Evolutionary conservation across 2,888 invertebrate genomes (phyloP).

Genomic region (Brenthis ino): DNA sequence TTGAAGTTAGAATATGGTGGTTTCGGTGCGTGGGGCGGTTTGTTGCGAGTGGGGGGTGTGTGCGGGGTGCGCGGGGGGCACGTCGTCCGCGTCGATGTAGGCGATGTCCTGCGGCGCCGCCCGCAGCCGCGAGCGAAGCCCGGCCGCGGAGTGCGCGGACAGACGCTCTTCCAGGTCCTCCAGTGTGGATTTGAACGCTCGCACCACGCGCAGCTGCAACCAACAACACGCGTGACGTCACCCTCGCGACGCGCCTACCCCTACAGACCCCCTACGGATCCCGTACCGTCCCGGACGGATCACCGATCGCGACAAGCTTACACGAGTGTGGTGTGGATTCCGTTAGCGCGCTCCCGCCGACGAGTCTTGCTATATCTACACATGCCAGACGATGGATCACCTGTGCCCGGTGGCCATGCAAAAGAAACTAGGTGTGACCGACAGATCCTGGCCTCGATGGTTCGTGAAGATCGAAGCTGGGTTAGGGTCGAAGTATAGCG

Average conservation of each 20-base stretch:
- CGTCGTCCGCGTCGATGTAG: slow-evolving; percentile 89
- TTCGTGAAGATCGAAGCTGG: slow-evolving; percentile 43
- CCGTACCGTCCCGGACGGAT: slow-evolving; percentile 25
- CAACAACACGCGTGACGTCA: slow-evolving; percentile 60
- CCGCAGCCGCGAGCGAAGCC: slow-evolving; percentile 91
- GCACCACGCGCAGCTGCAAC: slow-evolving; percentile 99
- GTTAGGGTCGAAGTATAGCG: slow-evolving; percentile 45
- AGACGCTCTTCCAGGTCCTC: slow-evolving; percentile 99
- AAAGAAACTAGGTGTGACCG: slow-evolving; percentile 47
- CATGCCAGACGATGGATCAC: slow-evolving; percentile 52
- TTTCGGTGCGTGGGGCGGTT: slow-evolving; percentile 62
- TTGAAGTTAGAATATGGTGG: slow-evolving; percentile 67
- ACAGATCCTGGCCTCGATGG: slow-evolving; percentile 49
- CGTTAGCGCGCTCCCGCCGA: slow-evolving; percentile 46
- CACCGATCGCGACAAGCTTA: slow-evolving; percentile 46
- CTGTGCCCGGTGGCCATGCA: slow-evolving; percentile 52
- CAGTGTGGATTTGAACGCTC: slow-evolving; percentile 99
- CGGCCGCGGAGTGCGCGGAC: slow-evolving; percentile 98
- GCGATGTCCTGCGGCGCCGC: slow-evolving; percentile 91
- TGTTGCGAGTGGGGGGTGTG: slow-evolving; percentile 44
- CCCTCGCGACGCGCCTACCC: slow-evolving; percentile 43
- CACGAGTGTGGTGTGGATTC: slow-evolving; percentile 75
- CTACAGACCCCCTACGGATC: slow-evolving; percentile 42
- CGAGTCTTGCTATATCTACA: too few species aligned
- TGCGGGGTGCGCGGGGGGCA: slow-evolving; percentile 61